A percentile compares a stretch with the other conserved stretches of the same genome.
These are phyloP conservation scores for Babyrousa celebensis DNA, from an alignment of 2,797 vertebrate genomes.

Conservation along the genomic window DNA sequence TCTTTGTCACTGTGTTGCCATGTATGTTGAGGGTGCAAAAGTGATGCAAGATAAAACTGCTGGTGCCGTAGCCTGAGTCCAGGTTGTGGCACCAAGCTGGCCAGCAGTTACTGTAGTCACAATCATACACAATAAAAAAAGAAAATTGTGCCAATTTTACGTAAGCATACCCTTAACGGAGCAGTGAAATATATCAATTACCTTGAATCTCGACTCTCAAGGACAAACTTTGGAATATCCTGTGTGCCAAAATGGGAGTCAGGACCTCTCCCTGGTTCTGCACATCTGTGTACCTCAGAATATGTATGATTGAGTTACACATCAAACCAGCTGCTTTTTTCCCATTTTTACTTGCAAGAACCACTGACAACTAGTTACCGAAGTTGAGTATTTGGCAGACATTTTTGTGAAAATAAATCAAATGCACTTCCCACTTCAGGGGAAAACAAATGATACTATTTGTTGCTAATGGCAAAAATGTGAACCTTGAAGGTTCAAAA, in stretches of 20 bases:
- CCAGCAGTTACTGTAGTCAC: rapidly evolving
- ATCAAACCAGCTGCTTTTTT: rapidly evolving
- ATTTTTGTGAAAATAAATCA: not conserved
- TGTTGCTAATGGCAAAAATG: not conserved
- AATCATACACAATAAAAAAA: not conserved
- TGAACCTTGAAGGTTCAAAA: not conserved
- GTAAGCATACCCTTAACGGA: not conserved
- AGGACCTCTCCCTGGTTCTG: rapidly evolving
- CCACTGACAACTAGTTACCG: not conserved
- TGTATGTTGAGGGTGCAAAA: rapidly evolving
- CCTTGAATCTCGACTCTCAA: rapidly evolving
- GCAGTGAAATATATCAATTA: not conserved
- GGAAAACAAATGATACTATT: not conserved
- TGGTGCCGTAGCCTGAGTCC: rapidly evolving
- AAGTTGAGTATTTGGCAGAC: rapidly evolving
- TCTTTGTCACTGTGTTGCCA: not conserved
- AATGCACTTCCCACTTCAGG: not conserved
- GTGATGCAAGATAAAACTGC: rapidly evolving
- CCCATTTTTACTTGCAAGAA: not conserved
- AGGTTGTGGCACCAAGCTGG: rapidly evolving
- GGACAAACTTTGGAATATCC: not conserved
- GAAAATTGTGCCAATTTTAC: not conserved
- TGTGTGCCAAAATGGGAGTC: rapidly evolving
- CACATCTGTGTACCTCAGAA: rapidly evolving
- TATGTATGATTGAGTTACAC: not conserved